Base-by-base conservation (phyloP, 1,140 invertebrate genomes). In the Drosophila busckii region DNA sequence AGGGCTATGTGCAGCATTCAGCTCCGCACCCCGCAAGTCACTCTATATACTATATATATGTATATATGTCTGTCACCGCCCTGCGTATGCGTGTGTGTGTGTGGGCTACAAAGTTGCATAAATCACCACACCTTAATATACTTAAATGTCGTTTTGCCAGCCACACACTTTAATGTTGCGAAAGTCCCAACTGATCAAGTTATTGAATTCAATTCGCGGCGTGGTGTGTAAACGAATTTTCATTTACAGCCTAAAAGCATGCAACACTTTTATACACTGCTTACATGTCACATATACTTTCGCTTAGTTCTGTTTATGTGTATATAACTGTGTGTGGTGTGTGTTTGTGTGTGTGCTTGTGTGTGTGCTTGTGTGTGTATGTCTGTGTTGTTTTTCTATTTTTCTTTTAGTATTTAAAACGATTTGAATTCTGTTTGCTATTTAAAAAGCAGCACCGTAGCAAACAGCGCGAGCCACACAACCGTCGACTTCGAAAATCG, bases 61-160 rank as follows among this genome's bases (percentile, higher is more conserved):
- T 56, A 25, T 29, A 16, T 32, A 20, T 54, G 41, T 32, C 26
- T 54, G 28, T 50, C 35, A 26, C 52, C 9, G 41, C 41, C 23
- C 32, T 31, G n/a, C n/a, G n/a, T n/a, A 17, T 49, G 40, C 20
- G 32, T 26, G 40, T 29, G 42, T 29, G 62, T 71, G 41, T 46
- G 38, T 41, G 48, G 49, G 42, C 70, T 65, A 75, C 66, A 82
- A 82, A 83, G 78, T 85, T 85, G 84, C 83, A 85, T 85, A 85
- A 85, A 85, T 84, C 78, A 86, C 84, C 84, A 86, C 84, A 84
- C 84, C 84, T 86, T 86, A 86, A 86, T 86, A 86, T 86, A 84
- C 62, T 84, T 84, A 68, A 75, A 70, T 59, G 35, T 26, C 65
- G 19, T 49, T 56, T 64, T 38, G 17, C n/a, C n/a, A n/a, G n/a